Evolutionary conservation across 2,888 invertebrate species (phyloP), one percentile per base, ranked within the genome.

Genomic region (Diarsia mendica): DNA sequence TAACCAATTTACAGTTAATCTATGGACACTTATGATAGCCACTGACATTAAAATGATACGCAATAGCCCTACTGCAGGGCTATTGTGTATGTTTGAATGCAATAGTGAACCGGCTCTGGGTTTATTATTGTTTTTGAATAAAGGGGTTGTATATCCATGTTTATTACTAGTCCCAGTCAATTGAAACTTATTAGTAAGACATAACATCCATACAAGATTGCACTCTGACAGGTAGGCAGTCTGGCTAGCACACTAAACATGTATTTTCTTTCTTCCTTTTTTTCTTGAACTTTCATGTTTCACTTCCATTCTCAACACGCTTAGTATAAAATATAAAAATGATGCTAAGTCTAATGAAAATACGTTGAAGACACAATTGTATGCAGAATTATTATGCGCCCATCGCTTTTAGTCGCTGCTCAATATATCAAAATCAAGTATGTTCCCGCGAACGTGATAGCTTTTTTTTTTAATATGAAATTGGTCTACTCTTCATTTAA

Each of bases 321-420:
- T 78, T 79, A 61, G 76, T 75, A 87, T 74, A 85, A 80, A 86
- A 84, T 85, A 84, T 75, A 87, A 87, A 84, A 82, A 77, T 55
- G 39, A 69, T 72, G 60, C 39, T 63, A 80, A 77, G 60, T 84
- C 76, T 77, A 77, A 73, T 46, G 70, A 66, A 65, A 23, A 61
- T 77, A 61, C 20, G 15, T 46, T 61, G 46, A 60, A 68, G 44
- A 66, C 28, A 83, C 76, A 77, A 53, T 71, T 77, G 55, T 73
- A 49, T 70, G n/a, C 68, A 69, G 53, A 65, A 66, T 28, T 9
- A 33, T 33, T 48, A 20, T 28, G 15, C 20, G 23, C 0, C 51
- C 4, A 20, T 18, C 23, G 15, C 5, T 39, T 48, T 20, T 23
- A 3, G 20, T 20, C 4, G 28, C n/a, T 53, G 53, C 20, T 51